Percentiles rank a stretch among this genome's conserved stretches.
Conservation (phyloP, 2,113 vertebrate genomes). For the Mellivora capensis region DNA sequence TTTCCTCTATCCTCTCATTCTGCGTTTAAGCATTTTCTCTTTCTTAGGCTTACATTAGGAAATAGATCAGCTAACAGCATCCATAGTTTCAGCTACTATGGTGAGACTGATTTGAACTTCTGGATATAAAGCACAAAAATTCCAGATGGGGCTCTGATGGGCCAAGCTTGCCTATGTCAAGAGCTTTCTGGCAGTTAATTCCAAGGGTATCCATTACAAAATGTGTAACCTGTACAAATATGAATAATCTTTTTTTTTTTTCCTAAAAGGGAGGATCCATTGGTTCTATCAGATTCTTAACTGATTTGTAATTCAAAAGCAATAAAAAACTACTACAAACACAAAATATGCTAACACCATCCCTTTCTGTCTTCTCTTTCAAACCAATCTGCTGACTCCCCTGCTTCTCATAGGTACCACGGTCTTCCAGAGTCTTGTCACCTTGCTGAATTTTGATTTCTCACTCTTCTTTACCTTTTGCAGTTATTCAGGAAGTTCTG, state of each 20-base stretch:
- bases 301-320: slow-evolving; percentile 16
- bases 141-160: neutral
- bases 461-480: neutral
- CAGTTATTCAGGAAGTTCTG: neutral
- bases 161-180: neutral
- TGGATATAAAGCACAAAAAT: slow-evolving; percentile 19
- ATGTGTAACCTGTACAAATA: neutral
- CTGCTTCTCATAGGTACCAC: neutral
- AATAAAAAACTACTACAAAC: neutral
- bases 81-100: neutral
- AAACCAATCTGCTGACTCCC: neutral
- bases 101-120: slow-evolving; percentile 16
- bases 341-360: neutral
- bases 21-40: neutral
- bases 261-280: neutral
- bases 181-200: neutral
- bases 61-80: neutral
- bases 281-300: slow-evolving; percentile 39
- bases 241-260: neutral
- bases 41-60: neutral
- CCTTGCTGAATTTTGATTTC: neutral
- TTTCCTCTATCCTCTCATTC: neutral
- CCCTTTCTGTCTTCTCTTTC: neutral
- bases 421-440: neutral
- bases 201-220: neutral